Evolutionary conservation across 35 echinoderm and acorn worm species (phyloP).

Genomic region (Nesometra sesokonis): DNA sequence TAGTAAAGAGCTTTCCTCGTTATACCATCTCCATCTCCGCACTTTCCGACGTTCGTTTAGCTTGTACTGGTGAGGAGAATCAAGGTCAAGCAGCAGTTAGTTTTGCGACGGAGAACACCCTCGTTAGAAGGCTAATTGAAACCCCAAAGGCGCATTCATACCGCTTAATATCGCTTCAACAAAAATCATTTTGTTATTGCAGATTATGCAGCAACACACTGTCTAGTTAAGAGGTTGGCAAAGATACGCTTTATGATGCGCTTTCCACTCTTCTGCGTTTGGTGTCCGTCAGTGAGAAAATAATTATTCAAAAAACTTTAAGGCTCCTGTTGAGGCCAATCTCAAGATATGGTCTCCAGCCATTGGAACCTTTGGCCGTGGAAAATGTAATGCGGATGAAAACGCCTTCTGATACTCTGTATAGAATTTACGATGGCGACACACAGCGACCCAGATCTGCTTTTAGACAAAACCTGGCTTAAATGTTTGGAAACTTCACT

Average conservation of each 20-base stretch:
- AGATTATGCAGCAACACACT: too few relatives aligned
- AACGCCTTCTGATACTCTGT: background rate
- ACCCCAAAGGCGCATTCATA: too few relatives aligned
- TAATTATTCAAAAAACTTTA: too few relatives aligned
- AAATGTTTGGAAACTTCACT: slow-evolving; percentile 12
- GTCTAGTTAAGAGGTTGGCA: too few relatives aligned
- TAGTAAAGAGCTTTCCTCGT: background rate
- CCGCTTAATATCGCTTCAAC: too few relatives aligned
- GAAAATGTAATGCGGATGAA: background rate
- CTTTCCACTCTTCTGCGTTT: background rate
- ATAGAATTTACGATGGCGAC: slow-evolving; percentile 13
- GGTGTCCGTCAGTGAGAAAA: background rate
- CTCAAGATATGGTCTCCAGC: background rate
- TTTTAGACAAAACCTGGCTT: slow-evolving; percentile 4
- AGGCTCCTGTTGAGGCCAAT: background rate
- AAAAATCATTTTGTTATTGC: too few relatives aligned
- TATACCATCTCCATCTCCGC: slow-evolving; percentile 2
- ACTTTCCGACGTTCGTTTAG: slow-evolving; percentile 13
- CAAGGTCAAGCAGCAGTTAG: too few relatives aligned
- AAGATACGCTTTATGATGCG: background rate
- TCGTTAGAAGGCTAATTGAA: too few relatives aligned
- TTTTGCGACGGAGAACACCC: too few relatives aligned
- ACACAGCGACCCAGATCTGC: slow-evolving; percentile 6
- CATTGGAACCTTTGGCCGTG: background rate
- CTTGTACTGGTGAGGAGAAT: slow-evolving; percentile 7